These are phyloP conservation scores for Endotricha flammealis DNA, from an alignment of 2,888 invertebrate species.

Conservation along the genomic window DNA sequence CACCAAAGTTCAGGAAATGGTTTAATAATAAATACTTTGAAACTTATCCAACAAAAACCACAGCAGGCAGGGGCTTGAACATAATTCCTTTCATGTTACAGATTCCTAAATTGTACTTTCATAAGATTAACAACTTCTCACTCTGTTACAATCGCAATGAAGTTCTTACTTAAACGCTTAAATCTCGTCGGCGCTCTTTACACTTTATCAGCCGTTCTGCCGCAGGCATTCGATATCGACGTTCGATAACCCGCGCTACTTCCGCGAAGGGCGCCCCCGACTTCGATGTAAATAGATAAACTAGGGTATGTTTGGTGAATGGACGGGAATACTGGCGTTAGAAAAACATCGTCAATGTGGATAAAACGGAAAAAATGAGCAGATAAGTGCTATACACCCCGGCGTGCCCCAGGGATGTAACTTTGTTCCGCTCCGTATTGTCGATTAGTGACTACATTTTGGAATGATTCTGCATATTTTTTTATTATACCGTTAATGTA, in stretches of 20 bases:
- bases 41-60: too few species aligned
- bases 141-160: too few species aligned
- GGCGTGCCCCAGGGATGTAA: not conserved
- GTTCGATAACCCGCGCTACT: constrained; percentile 35
- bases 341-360: constrained; percentile 19
- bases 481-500: too few species aligned
- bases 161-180: too few species aligned
- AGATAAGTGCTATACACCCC: not conserved
- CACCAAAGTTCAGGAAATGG: too few species aligned
- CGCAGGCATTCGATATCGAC: constrained; percentile 26
- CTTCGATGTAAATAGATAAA: constrained; percentile 35
- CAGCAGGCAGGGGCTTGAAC: too few species aligned
- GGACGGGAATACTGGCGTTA: constrained; percentile 17
- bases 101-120: too few species aligned
- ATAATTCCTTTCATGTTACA: too few species aligned
- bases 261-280: constrained; percentile 44
- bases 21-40: too few species aligned
- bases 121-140: too few species aligned
- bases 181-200: constrained; percentile 1
- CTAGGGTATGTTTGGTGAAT: constrained; percentile 32
- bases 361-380: constrained; percentile 5
- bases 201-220: constrained; percentile 1
- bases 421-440: not conserved
- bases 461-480: too few species aligned
- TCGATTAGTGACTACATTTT: too few species aligned